phyloP scores from a whole-genome alignment of 2,113 vertebrate genomes.

The Bagarius yarrelli region DNA sequence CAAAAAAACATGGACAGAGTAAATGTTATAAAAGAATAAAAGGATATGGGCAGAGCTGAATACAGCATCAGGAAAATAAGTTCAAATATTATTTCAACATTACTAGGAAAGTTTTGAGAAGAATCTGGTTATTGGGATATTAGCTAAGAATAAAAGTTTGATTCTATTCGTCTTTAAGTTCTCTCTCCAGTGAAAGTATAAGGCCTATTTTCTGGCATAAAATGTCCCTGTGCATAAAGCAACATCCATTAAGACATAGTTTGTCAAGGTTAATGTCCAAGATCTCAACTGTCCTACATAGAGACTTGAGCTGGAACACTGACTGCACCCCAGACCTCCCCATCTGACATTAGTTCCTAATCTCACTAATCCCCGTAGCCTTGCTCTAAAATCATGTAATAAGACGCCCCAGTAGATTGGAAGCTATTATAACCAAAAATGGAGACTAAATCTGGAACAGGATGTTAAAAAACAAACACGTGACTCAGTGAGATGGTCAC shows the following conservation, averaged over 20 bases:
- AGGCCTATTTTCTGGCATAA: background rate
- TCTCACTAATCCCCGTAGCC: background rate
- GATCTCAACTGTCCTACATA: background rate
- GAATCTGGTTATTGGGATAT: background rate
- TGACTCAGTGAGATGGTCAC: background rate
- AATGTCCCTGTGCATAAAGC: background rate
- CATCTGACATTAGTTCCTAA: background rate
- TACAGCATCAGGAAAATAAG: background rate
- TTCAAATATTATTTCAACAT: background rate
- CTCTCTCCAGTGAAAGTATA: background rate
- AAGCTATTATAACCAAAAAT: background rate
- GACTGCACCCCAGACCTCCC: background rate
- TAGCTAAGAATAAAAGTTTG: too few species aligned
- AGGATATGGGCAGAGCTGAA: background rate
- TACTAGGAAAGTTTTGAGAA: background rate
- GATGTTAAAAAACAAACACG: background rate
- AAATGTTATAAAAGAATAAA: background rate
- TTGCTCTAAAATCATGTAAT: background rate
- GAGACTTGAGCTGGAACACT: background rate
- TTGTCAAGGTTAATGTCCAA: background rate
- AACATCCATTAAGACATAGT: background rate
- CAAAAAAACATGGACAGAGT: conserved; percentile 10
- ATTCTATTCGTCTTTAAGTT: too few species aligned
- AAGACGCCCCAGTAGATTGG: background rate
- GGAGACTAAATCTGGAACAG: background rate